A percentile compares a stretch with the other conserved stretches of the same genome.
Evolutionary conservation across 30 jellyfish, hydroid and myxozoan genomes (phyloP).

Genomic region (Rhopilema esculentum): DNA sequence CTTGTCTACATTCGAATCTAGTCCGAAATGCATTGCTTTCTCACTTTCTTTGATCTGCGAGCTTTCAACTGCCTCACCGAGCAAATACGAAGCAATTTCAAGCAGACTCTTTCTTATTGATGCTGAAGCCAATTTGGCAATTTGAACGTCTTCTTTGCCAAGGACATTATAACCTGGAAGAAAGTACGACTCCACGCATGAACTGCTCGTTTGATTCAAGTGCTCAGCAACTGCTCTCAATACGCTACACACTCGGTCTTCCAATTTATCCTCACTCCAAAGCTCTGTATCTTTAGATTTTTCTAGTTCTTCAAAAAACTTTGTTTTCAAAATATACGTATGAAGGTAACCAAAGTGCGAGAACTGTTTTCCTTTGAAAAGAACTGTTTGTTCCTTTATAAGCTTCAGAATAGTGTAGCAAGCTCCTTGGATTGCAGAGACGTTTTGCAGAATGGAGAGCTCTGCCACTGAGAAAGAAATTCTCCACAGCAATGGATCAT

Average conservation of each 20-base stretch:
- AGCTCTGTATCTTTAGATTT: background rate
- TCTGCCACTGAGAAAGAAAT: constrained; percentile 64
- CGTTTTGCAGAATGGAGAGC: constrained; percentile 10
- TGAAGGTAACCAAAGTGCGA: constrained; percentile 35
- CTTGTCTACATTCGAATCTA: background rate
- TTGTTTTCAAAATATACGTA: constrained; percentile 28
- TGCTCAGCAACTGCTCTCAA: constrained; percentile 6
- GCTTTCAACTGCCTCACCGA: background rate
- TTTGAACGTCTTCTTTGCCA: background rate
- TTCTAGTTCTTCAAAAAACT: constrained; percentile 30
- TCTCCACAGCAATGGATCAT: constrained; percentile 53
- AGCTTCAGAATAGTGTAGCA: constrained; percentile 32
- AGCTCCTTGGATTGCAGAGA: constrained; percentile 23
- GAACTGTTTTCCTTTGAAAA: background rate
- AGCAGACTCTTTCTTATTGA: background rate
- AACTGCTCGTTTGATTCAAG: constrained; percentile 6
- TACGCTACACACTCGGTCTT: constrained; percentile 6
- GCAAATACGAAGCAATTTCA: background rate
- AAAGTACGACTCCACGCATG: constrained; percentile 21
- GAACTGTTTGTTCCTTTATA: constrained; percentile 2
- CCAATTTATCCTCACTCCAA: constrained; percentile 7
- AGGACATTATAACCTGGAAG: constrained; percentile 37
- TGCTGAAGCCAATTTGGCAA: background rate
- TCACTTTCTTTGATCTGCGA: too few relatives aligned
- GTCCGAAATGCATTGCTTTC: too few relatives aligned